These are phyloP conservation scores for Agrochola lota DNA, from an alignment of 2,888 invertebrate species.

Conservation along the genomic window DNA sequence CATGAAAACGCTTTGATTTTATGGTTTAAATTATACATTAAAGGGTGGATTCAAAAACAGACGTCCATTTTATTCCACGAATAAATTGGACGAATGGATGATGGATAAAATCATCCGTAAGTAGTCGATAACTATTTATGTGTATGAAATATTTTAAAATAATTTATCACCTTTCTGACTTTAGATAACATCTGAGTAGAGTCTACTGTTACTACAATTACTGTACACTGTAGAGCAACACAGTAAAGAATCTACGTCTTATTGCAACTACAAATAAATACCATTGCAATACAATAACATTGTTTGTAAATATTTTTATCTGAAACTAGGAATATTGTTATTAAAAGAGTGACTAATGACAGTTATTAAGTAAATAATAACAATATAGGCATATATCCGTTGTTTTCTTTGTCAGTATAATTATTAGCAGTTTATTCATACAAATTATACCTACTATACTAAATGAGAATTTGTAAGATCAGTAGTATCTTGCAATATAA, in stretches of 20 bases:
- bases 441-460: neutral
- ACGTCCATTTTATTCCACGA: neutral
- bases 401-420: constrained; percentile 3
- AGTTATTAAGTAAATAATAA: neutral
- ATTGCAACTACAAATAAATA: constrained; percentile 1
- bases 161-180: neutral
- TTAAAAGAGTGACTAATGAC: constrained; percentile 5
- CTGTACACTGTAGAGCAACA: too few species aligned
- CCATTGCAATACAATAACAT: constrained; percentile 26
- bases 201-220: neutral
- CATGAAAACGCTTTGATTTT: too few species aligned
- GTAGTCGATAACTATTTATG: neutral
- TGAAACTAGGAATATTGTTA: constrained; percentile 1
- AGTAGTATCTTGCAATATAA: neutral
- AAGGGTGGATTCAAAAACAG: neutral
- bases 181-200: neutral
- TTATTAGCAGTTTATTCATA: neutral
- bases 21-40: neutral
- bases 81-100: too few species aligned
- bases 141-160: neutral
- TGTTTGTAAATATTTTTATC: constrained; percentile 23
- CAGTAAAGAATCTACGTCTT: neutral
- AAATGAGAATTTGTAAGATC: neutral
- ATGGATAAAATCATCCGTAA: neutral
- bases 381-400: constrained; percentile 5